These are phyloP conservation scores for Drosophila suzukii DNA, from an alignment of 1,140 invertebrate genomes.

Conservation along the genomic window DNA sequence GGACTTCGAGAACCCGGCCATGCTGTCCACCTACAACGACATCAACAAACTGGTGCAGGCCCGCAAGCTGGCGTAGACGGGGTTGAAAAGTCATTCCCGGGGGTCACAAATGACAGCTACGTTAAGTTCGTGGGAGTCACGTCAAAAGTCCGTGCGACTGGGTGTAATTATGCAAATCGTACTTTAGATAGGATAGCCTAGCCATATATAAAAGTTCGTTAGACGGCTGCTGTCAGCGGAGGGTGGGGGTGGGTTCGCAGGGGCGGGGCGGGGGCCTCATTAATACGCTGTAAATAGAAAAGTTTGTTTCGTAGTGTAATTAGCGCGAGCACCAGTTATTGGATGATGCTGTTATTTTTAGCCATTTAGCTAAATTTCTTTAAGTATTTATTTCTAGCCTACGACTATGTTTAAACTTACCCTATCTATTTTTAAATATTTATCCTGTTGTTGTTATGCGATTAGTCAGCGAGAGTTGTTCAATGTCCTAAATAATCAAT, in stretches of 20 bases:
- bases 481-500: constrained; percentile 56
- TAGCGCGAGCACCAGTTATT: constrained; percentile 35
- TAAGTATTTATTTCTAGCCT: constrained; percentile 64
- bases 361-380: constrained; percentile 69
- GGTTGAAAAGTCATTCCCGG: neutral
- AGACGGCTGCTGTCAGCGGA: constrained; percentile 49
- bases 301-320: constrained; percentile 73
- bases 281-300: constrained; percentile 73
- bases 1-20: constrained; percentile 89
- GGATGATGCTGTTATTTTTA: constrained; percentile 63
- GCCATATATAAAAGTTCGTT: constrained; percentile 57
- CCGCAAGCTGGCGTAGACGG: constrained; percentile 86
- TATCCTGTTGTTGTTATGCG: constrained; percentile 60
- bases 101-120: constrained; percentile 11
- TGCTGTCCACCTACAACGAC: constrained; percentile 93
- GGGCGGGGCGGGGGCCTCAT: constrained; percentile 38
- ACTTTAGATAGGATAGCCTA: constrained; percentile 74
- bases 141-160: constrained; percentile 35
- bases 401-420: constrained; percentile 28
- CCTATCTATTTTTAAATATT: constrained; percentile 40
- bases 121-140: constrained; percentile 58
- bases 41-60: constrained; percentile 94
- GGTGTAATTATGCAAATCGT: constrained; percentile 76
- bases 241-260: constrained; percentile 9
- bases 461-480: constrained; percentile 58